A percentile compares a stretch with the other conserved stretches of the same genome.
phyloP scores from a whole-genome alignment of 1,140 invertebrate species.

The Ceratina calcarata region DNA sequence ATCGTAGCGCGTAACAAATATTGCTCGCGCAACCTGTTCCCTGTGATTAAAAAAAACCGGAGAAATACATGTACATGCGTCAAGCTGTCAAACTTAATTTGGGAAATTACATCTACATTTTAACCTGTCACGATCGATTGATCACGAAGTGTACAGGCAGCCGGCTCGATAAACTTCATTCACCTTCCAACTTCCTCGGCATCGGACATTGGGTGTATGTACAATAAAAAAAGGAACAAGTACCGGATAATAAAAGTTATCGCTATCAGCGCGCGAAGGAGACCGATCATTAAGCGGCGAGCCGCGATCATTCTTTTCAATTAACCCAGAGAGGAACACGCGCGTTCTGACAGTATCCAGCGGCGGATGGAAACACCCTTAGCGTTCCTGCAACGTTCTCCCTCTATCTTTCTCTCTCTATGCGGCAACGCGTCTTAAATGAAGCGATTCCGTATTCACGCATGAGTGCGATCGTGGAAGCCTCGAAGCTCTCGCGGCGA shows the following conservation, averaged over 20 bases:
- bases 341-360: neutral
- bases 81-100: constrained; percentile 29
- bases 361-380: neutral
- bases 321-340: neutral
- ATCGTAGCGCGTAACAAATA: neutral
- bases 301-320: constrained; percentile 18
- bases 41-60: neutral
- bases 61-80: neutral
- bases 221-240: neutral
- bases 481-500: constrained; percentile 16
- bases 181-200: neutral
- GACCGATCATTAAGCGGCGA: constrained; percentile 19
- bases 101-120: constrained; percentile 18
- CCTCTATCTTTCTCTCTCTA: neutral
- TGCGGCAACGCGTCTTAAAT: constrained; percentile 49
- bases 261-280: constrained; percentile 1
- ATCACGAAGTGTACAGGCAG: constrained; percentile 1
- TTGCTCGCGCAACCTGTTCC: neutral
- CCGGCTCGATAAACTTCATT: constrained; percentile 11
- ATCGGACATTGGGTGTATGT: too few relatives aligned
- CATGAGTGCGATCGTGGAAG: constrained; percentile 54
- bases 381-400: neutral
- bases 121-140: constrained; percentile 20
- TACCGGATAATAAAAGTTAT: too few relatives aligned
- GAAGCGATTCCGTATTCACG: constrained; percentile 63